A percentile compares a stretch with the other conserved stretches of the same genome.
Evolutionary conservation across 2,888 invertebrate species (phyloP).

Genomic region (Cataglyphis livida): DNA sequence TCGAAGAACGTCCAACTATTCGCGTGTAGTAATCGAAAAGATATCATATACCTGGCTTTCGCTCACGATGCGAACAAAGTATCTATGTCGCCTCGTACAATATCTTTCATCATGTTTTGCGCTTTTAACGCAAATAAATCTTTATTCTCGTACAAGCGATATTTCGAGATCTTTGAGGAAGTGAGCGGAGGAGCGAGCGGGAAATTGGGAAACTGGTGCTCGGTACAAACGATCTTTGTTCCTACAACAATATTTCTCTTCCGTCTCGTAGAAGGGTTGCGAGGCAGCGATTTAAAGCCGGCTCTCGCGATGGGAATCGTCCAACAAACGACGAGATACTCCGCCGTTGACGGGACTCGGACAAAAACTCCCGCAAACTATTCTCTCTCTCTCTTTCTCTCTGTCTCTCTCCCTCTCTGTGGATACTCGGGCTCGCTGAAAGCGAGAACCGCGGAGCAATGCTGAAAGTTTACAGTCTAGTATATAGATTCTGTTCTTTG

Average conservation of each 20-base stretch:
- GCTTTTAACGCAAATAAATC: conserved; percentile 35
- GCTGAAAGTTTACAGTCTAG: conserved; percentile 45
- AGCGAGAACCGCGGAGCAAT: conserved; percentile 51
- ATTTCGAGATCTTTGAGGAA: not conserved
- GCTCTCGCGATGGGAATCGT: conserved; percentile 68
- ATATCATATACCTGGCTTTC: conserved; percentile 4
- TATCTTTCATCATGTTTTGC: not conserved
- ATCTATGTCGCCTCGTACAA: not conserved
- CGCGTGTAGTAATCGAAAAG: conserved; percentile 26
- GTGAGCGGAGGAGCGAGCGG: not conserved
- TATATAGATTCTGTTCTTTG: conserved; percentile 50
- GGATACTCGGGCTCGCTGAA: conserved; percentile 57
- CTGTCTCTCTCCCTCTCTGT: not conserved
- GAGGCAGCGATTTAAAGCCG: conserved; percentile 69
- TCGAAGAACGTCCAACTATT: conserved; percentile 64
- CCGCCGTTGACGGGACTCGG: conserved; percentile 59
- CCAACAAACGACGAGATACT: conserved; percentile 60
- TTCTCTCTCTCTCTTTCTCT: conserved; percentile 50
- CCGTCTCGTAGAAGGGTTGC: conserved; percentile 61
- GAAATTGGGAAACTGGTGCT: conserved; percentile 53
- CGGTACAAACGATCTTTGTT: conserved; percentile 63
- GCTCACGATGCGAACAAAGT: conserved; percentile 18
- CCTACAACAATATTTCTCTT: conserved; percentile 63
- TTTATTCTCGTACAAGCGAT: conserved; percentile 3
- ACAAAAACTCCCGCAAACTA: conserved; percentile 61